These are phyloP conservation scores for Drosophila barbarae DNA, from an alignment of 2,888 invertebrate species.

Conservation along the genomic window DNA sequence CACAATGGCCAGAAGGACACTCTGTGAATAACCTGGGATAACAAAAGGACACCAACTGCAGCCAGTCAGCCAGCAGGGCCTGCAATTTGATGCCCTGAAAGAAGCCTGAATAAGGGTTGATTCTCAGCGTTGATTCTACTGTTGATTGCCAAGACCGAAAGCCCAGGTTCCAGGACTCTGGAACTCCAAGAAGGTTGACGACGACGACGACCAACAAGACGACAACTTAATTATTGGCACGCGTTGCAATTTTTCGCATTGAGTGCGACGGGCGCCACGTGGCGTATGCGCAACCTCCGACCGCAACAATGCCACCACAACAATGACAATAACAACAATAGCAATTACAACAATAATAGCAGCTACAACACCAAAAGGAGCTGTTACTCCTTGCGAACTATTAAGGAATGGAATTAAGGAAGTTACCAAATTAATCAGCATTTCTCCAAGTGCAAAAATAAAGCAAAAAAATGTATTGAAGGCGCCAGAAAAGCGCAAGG, in stretches of 20 bases:
- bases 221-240: slow-evolving; percentile 77
- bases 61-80: slow-evolving; percentile 18
- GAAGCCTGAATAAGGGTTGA: slow-evolving; percentile 47
- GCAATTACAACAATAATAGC: slow-evolving; percentile 27
- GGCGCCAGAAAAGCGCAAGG: slow-evolving; percentile 54
- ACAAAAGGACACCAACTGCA: slow-evolving; percentile 74
- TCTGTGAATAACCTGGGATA: slow-evolving; percentile 59
- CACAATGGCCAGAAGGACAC: slow-evolving; percentile 67
- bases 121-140: slow-evolving; percentile 26
- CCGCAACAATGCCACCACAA: slow-evolving; percentile 48
- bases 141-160: slow-evolving; percentile 6
- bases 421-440: slow-evolving; percentile 28
- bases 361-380: slow-evolving; percentile 14
- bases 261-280: slow-evolving; percentile 62
- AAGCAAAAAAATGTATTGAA: neutral
- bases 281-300: slow-evolving; percentile 67
- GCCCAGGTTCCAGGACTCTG: neutral
- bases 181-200: slow-evolving; percentile 10
- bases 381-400: slow-evolving; percentile 4
- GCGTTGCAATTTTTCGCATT: slow-evolving; percentile 73
- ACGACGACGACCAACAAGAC: neutral
- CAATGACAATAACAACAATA: slow-evolving; percentile 30
- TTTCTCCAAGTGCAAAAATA: slow-evolving; percentile 4
- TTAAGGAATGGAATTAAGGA: slow-evolving; percentile 23
- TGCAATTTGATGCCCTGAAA: slow-evolving; percentile 68